Conservation (phyloP, 2,888 invertebrate species). For the Clistopyga incitator region DNA sequence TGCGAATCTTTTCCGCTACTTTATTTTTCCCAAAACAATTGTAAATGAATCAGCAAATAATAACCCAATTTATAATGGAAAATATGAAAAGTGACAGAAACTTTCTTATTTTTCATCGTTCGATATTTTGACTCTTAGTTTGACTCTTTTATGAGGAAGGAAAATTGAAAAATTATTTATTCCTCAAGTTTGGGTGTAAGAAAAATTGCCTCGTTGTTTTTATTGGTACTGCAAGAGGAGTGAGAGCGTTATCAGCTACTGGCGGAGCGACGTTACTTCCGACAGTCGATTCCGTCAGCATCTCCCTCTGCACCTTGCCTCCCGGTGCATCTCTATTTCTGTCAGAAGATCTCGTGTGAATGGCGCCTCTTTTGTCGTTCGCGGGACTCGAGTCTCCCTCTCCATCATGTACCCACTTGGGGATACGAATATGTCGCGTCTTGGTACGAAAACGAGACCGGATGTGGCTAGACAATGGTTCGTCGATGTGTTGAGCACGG, state of each 20-base stretch:
- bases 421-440: constrained; percentile 52
- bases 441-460: constrained; percentile 65
- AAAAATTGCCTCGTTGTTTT: constrained; percentile 27
- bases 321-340: constrained; percentile 54
- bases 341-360: constrained; percentile 57
- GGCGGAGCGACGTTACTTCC: constrained; percentile 29
- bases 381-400: constrained; percentile 50
- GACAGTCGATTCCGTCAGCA: constrained; percentile 31
- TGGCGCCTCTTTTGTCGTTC: constrained; percentile 46
- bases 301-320: constrained; percentile 29
- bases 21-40: constrained; percentile 2
- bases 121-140: background rate
- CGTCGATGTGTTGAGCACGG: constrained; percentile 71
- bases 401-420: constrained; percentile 35
- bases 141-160: background rate
- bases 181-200: background rate
- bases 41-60: background rate
- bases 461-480: constrained; percentile 74
- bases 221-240: background rate
- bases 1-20: background rate
- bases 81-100: background rate
- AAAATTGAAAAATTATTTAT: background rate
- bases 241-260: constrained; percentile 43
- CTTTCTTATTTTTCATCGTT: too few relatives aligned
- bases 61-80: background rate